Evolutionary conservation across 1,140 invertebrate genomes (phyloP), one percentile per base, ranked within the genome.

Genomic region (Caerostris darwini): DNA sequence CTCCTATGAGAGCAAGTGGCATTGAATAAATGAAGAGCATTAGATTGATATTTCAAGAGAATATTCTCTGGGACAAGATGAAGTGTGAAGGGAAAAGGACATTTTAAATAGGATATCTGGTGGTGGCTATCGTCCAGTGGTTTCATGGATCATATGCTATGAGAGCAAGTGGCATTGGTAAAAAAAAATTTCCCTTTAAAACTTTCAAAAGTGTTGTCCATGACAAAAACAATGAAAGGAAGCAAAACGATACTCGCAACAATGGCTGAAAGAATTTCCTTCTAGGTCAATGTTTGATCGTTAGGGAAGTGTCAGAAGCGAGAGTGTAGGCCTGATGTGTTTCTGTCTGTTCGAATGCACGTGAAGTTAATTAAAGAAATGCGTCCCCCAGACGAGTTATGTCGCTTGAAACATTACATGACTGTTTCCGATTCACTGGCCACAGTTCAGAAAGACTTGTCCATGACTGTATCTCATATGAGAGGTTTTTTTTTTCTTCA

Each of bases 321-420:
- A 71, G 69, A 34, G 69, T 34, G 34, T 4, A 53, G 53, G 71
- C 14, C 34, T 77, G 71, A 50, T 77, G 71, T 53, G 34, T 77
- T 77, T 77, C 34, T 77, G 71, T 77, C 71, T 77, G 50, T 77
- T 34, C 8, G 71, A 77, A 77, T 77, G 34, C 71, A 17, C 71
- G 71, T 77, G 71, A 77, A 77, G 71, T 77, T 77, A 77, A 77
- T 77, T 77, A 77, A 77, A 77, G 71, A 77, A 77, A 77, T 34
- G 61, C 61, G n/a, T 67, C 5, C 61, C 61, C 34, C 17, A 17
- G 71, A 77, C 71, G 53, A 53, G 12, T 77, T 77, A 77, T 77
- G 34, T 53, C 69, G 34, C 34, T 34, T 77, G 34, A 77, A 50
- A 77, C 71, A 77, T 77, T 77, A 77, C 71, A 77, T 77, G 71